Evolutionary conservation across 2,888 invertebrate genomes (phyloP).

Genomic region (Chrysomela aeneicollis): DNA sequence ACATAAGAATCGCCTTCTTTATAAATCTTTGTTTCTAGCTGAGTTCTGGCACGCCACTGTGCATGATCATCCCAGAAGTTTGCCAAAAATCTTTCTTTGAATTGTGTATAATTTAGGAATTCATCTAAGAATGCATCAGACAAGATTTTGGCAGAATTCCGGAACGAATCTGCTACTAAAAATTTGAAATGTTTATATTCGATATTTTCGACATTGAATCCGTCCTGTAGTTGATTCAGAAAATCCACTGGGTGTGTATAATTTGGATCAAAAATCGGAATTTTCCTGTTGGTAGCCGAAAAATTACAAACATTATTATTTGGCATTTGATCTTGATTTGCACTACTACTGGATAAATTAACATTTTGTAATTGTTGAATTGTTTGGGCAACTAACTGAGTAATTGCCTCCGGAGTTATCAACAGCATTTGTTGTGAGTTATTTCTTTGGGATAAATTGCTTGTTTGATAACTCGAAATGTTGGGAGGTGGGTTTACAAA

Average conservation of each 20-base stretch:
- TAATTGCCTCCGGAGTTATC: background rate
- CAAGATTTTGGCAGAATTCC: slow-evolving; percentile 1
- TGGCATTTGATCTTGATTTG: background rate
- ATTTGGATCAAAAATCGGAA: background rate
- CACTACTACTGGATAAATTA: background rate
- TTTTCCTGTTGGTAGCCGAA: background rate
- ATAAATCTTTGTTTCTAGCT: background rate
- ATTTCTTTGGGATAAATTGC: background rate
- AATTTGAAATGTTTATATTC: slow-evolving; percentile 8
- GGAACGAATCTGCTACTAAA: background rate
- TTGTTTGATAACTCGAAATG: background rate
- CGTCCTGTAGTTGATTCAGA: slow-evolving; percentile 3
- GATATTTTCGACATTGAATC: slow-evolving; percentile 5
- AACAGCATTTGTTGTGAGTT: background rate
- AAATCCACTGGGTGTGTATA: slow-evolving; percentile 7
- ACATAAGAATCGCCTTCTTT: slow-evolving; percentile 5
- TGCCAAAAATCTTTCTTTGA: background rate
- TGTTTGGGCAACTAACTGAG: background rate
- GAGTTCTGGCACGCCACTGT: background rate
- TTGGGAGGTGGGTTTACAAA: background rate
- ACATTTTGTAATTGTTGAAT: background rate
- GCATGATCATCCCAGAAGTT: background rate
- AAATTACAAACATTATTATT: background rate
- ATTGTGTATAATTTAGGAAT: background rate
- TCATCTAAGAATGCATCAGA: background rate